A percentile compares a stretch with the other conserved stretches of the same genome.
These are phyloP conservation scores for Poicephalus meyeri DNA, from an alignment of 2,113 vertebrate species.

Conservation along the genomic window DNA sequence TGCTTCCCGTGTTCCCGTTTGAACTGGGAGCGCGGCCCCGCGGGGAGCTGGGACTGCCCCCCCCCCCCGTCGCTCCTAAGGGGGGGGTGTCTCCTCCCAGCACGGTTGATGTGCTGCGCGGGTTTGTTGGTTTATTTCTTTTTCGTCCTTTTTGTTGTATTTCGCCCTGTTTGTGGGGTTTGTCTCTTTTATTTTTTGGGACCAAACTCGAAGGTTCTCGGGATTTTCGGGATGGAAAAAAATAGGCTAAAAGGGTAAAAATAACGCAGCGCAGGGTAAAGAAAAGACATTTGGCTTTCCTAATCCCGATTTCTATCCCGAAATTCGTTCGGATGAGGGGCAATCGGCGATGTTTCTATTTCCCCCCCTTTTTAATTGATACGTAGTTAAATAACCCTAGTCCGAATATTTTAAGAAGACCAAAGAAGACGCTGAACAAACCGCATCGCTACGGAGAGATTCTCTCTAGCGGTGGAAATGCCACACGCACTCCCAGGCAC, in stretches of 20 bases:
- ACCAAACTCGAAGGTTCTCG: not conserved
- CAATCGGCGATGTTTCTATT: not conserved
- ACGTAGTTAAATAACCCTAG: not conserved
- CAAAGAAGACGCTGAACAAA: not conserved
- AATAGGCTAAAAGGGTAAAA: not conserved
- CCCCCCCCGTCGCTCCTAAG: not conserved
- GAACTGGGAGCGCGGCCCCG: conserved; percentile 13
- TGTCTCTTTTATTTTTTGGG: not conserved
- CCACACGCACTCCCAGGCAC: not conserved
- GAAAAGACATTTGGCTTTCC: not conserved
- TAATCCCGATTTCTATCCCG: not conserved
- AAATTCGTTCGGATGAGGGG: conserved; percentile 25
- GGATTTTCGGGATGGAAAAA: not conserved
- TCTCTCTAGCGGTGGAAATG: not conserved
- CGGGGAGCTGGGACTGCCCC: not conserved
- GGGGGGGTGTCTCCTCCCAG: not conserved
- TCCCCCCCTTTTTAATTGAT: not conserved
- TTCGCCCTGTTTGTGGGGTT: not conserved
- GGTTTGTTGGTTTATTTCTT: not conserved
- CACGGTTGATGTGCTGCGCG: no score
- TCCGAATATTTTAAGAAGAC: not conserved
- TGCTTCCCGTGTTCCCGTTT: conserved; percentile 29
- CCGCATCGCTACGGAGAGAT: not conserved
- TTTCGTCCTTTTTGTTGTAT: no score
- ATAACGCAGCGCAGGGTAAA: not conserved